These are phyloP conservation scores for Pogona vitticeps DNA, from an alignment of 2,113 vertebrate species.

Conservation along the genomic window DNA sequence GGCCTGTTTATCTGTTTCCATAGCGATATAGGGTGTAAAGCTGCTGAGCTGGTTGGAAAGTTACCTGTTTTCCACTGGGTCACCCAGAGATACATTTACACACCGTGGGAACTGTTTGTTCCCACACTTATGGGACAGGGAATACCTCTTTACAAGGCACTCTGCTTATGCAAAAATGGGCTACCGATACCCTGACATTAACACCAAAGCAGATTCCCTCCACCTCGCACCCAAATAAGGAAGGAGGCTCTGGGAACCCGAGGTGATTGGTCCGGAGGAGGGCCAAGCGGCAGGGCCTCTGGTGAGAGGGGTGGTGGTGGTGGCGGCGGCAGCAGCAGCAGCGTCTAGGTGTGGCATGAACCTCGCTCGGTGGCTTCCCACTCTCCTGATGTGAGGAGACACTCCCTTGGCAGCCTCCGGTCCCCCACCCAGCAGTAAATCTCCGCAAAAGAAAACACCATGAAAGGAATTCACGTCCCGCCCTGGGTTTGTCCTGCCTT, in stretches of 20 bases:
- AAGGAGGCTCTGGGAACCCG: background rate
- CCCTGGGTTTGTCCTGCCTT: slow-evolving; percentile 13
- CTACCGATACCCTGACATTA: background rate
- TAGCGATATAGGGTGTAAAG: background rate
- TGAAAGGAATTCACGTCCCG: slow-evolving; percentile 25
- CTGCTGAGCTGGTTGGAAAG: background rate
- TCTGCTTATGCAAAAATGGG: background rate
- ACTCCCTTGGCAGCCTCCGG: slow-evolving; percentile 3
- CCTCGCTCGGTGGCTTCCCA: slow-evolving; percentile 15
- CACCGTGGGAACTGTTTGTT: background rate
- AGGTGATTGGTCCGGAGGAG: background rate
- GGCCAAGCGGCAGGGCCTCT: slow-evolving; percentile 18
- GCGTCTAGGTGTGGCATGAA: slow-evolving; percentile 29
- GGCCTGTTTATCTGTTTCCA: background rate
- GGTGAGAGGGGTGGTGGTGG: background rate
- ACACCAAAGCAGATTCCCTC: background rate
- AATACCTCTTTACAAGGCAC: background rate
- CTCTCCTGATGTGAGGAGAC: slow-evolving; percentile 28
- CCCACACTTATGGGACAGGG: background rate
- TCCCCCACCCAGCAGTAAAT: slow-evolving; percentile 34
- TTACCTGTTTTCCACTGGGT: background rate
- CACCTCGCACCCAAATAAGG: slow-evolving; percentile 19
- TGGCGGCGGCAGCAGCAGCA: no score
- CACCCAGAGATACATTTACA: background rate
- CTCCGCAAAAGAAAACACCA: slow-evolving; percentile 28